Evolutionary conservation across 2,888 invertebrate genomes (phyloP).

Genomic region (Neria commutata): DNA sequence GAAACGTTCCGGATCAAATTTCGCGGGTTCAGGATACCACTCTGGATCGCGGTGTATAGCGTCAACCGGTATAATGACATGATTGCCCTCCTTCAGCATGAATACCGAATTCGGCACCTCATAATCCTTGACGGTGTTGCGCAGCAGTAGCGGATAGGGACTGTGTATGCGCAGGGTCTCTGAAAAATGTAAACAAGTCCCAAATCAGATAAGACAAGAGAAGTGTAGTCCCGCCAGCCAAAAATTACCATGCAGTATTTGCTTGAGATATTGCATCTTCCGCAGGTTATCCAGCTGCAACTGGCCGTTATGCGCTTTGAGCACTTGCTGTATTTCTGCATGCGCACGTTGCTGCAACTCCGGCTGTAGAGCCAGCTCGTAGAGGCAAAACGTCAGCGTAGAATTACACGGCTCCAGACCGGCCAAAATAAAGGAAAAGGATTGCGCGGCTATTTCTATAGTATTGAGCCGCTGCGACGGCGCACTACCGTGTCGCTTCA

Average conservation of each 20-base stretch:
- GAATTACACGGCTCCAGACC: conserved; percentile 72
- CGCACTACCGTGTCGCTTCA: conserved; percentile 39
- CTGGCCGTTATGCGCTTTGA: conserved; percentile 38
- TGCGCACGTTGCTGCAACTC: conserved; percentile 45
- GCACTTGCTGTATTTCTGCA: conserved; percentile 40
- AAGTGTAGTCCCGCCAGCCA: no score
- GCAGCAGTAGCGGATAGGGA: conserved; percentile 54
- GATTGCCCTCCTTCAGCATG: conserved; percentile 46
- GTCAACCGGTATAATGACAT: conserved; percentile 50
- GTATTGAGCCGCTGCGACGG: conserved; percentile 38
- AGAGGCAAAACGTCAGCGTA: conserved; percentile 64
- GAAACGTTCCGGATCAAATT: conserved; percentile 69
- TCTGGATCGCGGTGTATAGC: conserved; percentile 67
- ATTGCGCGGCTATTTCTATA: conserved; percentile 54
- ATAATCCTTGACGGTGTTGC: conserved; percentile 46
- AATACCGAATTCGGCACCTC: conserved; percentile 51
- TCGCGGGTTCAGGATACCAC: conserved; percentile 65
- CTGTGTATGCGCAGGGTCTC: conserved; percentile 64
- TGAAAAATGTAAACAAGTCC: conserved; percentile 32
- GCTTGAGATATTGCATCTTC: conserved; percentile 48
- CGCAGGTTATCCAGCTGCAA: conserved; percentile 42
- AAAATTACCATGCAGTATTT: conserved; percentile 51
- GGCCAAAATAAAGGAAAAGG: conserved; percentile 58
- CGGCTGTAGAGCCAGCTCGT: conserved; percentile 52
- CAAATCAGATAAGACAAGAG: neutral